Percentiles rank a stretch among this genome's conserved stretches.
Evolutionary conservation across 2,113 vertebrate genomes (phyloP).

Genomic region (Tetrao urogallus): DNA sequence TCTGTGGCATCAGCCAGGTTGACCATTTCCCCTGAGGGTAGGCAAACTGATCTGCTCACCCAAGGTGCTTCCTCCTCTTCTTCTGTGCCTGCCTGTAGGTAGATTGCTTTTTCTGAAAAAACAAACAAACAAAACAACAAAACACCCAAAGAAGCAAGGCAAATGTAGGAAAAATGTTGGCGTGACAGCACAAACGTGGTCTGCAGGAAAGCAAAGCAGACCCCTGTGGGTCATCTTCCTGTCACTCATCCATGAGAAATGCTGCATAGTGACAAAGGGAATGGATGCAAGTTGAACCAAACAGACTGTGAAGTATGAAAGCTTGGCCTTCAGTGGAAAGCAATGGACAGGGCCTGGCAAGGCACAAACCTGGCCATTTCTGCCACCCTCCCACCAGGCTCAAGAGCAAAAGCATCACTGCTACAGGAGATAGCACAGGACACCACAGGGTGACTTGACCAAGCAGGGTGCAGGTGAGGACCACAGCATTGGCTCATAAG

Average conservation of each 20-base stretch:
- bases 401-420: not conserved
- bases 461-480: not conserved
- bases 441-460: accelerated
- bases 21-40: not conserved
- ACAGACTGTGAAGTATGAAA: not conserved
- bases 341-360: not conserved
- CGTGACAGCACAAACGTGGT: not conserved
- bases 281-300: not conserved
- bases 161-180: not conserved
- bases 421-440: not conserved
- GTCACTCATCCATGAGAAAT: not conserved
- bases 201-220: not conserved
- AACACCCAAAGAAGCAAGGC: not conserved
- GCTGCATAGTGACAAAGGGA: not conserved
- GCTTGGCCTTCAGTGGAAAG: accelerated
- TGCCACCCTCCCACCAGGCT: not conserved
- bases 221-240: not conserved
- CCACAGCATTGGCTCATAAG: not conserved
- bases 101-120: not conserved
- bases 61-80: not conserved
- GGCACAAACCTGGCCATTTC: not conserved
- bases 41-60: not conserved
- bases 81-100: not conserved
- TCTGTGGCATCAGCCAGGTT: not conserved
- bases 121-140: not conserved